These are phyloP conservation scores for Eira barbara DNA, from an alignment of 2,113 vertebrate genomes.

Conservation along the genomic window DNA sequence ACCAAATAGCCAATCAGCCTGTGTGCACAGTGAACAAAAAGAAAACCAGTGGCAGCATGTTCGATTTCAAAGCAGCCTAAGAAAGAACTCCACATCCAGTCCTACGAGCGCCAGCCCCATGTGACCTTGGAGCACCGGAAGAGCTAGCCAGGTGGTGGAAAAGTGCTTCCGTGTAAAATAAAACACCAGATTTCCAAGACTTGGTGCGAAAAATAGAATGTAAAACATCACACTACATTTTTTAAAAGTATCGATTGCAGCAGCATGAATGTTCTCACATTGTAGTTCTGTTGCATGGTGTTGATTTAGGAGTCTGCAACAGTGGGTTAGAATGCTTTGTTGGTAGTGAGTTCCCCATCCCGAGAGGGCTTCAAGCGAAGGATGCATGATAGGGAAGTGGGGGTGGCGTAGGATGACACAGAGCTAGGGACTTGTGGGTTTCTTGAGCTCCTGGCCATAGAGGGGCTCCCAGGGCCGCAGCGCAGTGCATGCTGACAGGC, in stretches of 20 bases:
- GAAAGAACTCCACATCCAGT: background rate
- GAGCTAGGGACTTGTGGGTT: background rate
- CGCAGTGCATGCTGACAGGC: background rate
- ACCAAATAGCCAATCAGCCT: background rate
- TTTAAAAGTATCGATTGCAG: background rate
- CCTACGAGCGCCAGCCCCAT: fast-evolving
- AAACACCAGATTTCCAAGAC: background rate
- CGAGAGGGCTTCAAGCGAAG: background rate
- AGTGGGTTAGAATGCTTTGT: background rate
- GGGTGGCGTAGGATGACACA: background rate
- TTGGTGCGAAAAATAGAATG: background rate
- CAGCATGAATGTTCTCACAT: fast-evolving
- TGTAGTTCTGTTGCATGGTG: background rate
- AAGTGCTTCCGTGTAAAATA: background rate
- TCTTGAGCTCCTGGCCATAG: background rate
- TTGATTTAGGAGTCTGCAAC: background rate
- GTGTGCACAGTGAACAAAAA: background rate
- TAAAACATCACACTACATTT: background rate
- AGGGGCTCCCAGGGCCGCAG: background rate
- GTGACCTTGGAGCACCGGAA: fast-evolving
- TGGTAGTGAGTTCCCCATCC: background rate
- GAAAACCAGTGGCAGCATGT: background rate
- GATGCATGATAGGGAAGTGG: background rate
- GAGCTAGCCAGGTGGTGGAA: fast-evolving
- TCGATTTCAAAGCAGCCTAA: background rate